Percentiles rank a stretch among this genome's conserved stretches.
Evolutionary conservation across 2,797 vertebrate genomes (phyloP).

Genomic region (Anabacerthia variegaticeps): DNA sequence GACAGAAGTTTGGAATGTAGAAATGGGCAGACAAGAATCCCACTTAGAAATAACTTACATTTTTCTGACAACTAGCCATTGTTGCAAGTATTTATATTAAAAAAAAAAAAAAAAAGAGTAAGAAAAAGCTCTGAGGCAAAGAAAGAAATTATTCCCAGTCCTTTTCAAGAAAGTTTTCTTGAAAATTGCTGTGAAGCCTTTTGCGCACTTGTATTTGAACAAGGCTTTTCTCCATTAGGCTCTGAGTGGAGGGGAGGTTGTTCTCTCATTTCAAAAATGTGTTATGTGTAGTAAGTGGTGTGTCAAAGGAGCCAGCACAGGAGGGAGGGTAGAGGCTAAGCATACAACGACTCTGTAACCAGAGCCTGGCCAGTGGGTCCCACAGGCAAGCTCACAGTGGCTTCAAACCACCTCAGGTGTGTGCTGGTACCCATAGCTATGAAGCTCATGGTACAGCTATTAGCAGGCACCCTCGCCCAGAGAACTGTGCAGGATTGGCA

Average conservation of each 20-base stretch:
- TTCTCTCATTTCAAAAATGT: neutral
- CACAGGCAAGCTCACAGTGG: fast-evolving
- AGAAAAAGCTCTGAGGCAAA: neutral
- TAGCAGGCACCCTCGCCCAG: neutral
- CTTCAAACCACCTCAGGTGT: neutral
- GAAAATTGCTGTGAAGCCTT: neutral
- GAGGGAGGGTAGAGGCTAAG: neutral
- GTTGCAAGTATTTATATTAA: constrained; percentile 28
- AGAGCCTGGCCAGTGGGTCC: neutral
- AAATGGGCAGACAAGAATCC: constrained; percentile 33
- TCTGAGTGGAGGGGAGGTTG: neutral
- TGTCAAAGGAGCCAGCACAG: neutral
- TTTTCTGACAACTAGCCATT: constrained; percentile 52
- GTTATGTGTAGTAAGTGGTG: neutral
- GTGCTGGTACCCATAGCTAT: neutral
- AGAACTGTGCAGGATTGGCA: neutral
- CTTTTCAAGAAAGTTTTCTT: neutral
- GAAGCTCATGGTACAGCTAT: neutral
- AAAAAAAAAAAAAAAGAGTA: neutral
- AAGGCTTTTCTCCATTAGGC: neutral
- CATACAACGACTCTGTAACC: neutral
- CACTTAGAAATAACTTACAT: constrained; percentile 37
- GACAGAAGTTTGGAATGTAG: constrained; percentile 42
- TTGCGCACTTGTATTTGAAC: constrained; percentile 5
- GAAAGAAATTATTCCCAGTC: neutral